A percentile compares a stretch with the other conserved stretches of the same genome.
phyloP scores from a whole-genome alignment of 2,113 vertebrate species.

The Platysteira castanea region DNA sequence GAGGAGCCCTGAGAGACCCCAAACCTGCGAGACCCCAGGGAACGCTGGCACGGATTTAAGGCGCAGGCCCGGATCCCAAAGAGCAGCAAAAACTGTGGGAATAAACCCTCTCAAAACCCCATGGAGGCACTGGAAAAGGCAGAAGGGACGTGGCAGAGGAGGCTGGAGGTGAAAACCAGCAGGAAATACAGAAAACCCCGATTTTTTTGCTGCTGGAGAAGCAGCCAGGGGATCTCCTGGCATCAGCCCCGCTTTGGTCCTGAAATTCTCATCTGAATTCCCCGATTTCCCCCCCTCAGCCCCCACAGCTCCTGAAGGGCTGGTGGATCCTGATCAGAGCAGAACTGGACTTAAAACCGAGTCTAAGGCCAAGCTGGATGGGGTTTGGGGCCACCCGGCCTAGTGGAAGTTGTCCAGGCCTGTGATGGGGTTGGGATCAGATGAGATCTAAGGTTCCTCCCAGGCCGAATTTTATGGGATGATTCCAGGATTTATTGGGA shows the following conservation, averaged over 20 bases:
- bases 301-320: not conserved
- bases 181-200: rapidly evolving
- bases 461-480: not conserved
- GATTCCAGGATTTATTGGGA: not conserved
- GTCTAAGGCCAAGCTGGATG: not conserved
- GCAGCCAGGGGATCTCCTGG: not conserved
- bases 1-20: rapidly evolving
- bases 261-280: rapidly evolving
- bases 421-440: not conserved
- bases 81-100: not conserved
- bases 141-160: not conserved
- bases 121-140: rapidly evolving
- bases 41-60: rapidly evolving
- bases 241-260: not conserved
- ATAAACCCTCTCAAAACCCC: not conserved
- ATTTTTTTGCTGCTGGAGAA: not conserved
- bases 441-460: not conserved
- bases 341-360: not conserved
- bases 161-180: not conserved
- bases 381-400: not conserved
- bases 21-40: too few relatives aligned
- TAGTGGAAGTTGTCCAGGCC: not conserved
- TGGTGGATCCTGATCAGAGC: not conserved
- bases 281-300: not conserved
- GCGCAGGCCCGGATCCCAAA: too few relatives aligned